Conservation (phyloP, 2,888 invertebrate genomes). For the Stenodema calcarata region DNA sequence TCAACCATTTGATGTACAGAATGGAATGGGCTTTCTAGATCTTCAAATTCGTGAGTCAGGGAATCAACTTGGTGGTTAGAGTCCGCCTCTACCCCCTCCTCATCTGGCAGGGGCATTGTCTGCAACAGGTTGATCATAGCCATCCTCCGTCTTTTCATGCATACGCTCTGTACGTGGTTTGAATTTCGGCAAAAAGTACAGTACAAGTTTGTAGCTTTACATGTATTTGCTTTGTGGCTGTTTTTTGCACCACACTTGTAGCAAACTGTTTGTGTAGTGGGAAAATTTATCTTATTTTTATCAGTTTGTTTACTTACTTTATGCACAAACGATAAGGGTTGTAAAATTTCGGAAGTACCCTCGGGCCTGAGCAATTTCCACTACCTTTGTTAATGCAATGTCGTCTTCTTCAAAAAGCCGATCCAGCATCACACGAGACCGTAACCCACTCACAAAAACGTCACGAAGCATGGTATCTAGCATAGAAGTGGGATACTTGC, state of each 20-base stretch:
- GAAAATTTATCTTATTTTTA: not conserved
- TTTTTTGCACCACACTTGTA: not conserved
- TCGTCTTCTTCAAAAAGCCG: slow-evolving; percentile 28
- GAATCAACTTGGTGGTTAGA: not conserved
- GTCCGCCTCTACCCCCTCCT: not conserved
- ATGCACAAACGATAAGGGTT: not conserved
- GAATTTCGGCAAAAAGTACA: not conserved
- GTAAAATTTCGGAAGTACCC: not conserved
- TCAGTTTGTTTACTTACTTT: not conserved
- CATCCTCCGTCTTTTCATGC: not conserved
- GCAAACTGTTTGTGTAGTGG: no score
- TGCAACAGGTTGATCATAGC: not conserved
- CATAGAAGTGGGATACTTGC: not conserved
- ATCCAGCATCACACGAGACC: slow-evolving; percentile 18
- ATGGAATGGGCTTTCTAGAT: not conserved
- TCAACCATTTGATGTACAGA: no score
- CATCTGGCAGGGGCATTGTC: not conserved
- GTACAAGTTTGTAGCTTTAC: not conserved
- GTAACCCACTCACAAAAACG: slow-evolving; percentile 27
- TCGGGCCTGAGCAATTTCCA: not conserved
- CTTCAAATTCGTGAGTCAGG: not conserved
- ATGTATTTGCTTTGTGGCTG: not conserved
- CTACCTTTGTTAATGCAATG: not conserved
- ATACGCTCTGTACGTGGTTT: not conserved
- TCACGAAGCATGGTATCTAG: slow-evolving; percentile 16